Conservation (phyloP, 2,797 vertebrate genomes). For the Carapus acus region DNA sequence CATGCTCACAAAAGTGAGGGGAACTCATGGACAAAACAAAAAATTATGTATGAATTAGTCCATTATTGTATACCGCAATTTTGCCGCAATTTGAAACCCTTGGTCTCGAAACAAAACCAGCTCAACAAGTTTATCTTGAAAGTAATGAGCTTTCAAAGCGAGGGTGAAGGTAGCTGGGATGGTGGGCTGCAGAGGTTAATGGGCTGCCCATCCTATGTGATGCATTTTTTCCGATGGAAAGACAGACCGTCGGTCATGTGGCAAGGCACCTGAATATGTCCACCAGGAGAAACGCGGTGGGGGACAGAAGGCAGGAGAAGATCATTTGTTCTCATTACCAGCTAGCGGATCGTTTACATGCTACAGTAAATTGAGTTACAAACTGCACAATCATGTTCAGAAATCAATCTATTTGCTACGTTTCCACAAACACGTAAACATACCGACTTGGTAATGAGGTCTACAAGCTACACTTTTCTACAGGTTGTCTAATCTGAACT, state of each 20-base stretch:
- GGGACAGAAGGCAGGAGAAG: background rate
- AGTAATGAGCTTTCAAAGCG: no score
- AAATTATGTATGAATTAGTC: background rate
- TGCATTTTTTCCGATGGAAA: no score
- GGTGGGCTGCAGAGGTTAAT: no score
- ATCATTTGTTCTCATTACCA: background rate
- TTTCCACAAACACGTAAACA: background rate
- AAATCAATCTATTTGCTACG: background rate
- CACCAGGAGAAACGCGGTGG: background rate
- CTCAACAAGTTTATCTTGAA: no score
- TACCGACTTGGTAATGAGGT: constrained; percentile 17
- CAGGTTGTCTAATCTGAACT: constrained; percentile 25
- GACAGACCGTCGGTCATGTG: no score
- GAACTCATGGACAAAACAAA: background rate
- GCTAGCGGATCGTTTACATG: background rate
- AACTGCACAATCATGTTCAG: background rate
- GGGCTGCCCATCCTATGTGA: no score
- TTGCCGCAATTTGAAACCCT: no score
- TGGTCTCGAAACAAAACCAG: no score
- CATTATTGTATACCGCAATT: no score
- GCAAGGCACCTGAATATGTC: background rate
- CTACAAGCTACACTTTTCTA: constrained; percentile 39
- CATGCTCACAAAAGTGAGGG: background rate
- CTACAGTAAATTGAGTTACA: background rate
- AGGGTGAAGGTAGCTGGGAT: no score